Percentiles rank a stretch among this genome's conserved stretches.
phyloP scores from a whole-genome alignment of 2,888 invertebrate genomes.

The Acleris holmiana region DNA sequence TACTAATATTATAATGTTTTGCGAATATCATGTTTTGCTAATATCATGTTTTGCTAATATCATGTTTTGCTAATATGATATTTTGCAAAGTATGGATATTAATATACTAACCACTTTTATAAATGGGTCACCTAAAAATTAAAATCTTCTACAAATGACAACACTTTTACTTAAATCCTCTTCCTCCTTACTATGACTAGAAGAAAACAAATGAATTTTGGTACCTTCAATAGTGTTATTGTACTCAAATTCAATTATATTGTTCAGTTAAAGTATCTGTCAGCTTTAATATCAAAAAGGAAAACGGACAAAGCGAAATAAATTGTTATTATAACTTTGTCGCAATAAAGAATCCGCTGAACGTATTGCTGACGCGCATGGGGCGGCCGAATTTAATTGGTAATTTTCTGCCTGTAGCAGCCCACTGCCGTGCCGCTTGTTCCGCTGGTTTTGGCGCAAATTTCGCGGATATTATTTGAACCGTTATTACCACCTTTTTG shows the following conservation, averaged over 20 bases:
- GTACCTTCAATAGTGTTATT: background rate
- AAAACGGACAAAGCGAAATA: constrained; percentile 45
- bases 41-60: no score
- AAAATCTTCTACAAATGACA: no score
- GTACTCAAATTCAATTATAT: background rate
- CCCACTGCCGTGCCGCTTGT: background rate
- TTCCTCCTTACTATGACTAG: no score
- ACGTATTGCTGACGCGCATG: constrained; percentile 31
- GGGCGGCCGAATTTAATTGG: constrained; percentile 30
- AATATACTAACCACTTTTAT: no score
- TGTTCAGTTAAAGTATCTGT: constrained; percentile 13
- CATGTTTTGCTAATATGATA: no score
- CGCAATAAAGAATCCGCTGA: constrained; percentile 51
- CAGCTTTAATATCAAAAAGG: constrained; percentile 32
- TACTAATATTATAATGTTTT: no score
- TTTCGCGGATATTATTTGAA: background rate
- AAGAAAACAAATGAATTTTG: no score
- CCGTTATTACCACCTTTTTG: no score
- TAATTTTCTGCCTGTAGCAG: constrained; percentile 24
- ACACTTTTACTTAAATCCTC: no score
- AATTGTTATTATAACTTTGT: constrained; percentile 59
- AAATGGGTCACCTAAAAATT: no score
- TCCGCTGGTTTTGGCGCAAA: constrained; percentile 4
- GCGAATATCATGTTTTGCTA: no score
- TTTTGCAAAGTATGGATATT: no score